Base-by-base conservation (phyloP, 2,113 vertebrate species). In the Tetrao urogallus region DNA sequence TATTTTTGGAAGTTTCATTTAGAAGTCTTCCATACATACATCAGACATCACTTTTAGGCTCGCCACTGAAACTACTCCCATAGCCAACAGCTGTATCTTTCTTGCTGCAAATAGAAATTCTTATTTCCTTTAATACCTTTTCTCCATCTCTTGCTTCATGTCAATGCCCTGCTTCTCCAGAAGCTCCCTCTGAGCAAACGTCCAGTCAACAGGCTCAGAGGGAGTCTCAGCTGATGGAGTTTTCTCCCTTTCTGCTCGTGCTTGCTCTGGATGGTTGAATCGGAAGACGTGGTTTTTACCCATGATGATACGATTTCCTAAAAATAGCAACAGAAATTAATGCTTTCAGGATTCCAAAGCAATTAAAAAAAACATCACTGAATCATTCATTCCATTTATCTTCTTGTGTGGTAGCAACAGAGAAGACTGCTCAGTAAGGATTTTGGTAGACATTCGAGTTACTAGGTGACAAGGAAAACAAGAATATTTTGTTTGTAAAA, bases 111-210 rank as follows among this genome's bases (percentile, higher is more conserved):
- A 11, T 77, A 16, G 8, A 38, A 82, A 69, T 34, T n/a, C 5
- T 6, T 50, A 91, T 45, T 48, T 74, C 11, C 30, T 65, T 40
- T 8, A 9, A 94, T 97, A 99, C 99, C 99, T 98, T 97, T 99
- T 99, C 95, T 99, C 99, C 99, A 99, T 99, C 96, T 99, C 99
- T 88, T 99, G 99, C 78, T 99, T 99, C 99, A 99, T 99, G 97
- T 99, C 99, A 42, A 99, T 99, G 71, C 99, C 99, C 86, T 99
- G 99, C 86, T 99, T 99, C 97, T 99, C 99, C 86, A 99, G 97
- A 71, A 99, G 98, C 93, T 99, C 99, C 57, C 99, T 98, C 97
- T 99, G 99, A 75, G 99, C 99, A 97, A 99, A 99, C 0, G 99
- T 99, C 99, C 99, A 99, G 97, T 99, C 99, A 56, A 99, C 99